Conservation (phyloP, 2,797 vertebrate species). For the Heterohyrax brucei region DNA sequence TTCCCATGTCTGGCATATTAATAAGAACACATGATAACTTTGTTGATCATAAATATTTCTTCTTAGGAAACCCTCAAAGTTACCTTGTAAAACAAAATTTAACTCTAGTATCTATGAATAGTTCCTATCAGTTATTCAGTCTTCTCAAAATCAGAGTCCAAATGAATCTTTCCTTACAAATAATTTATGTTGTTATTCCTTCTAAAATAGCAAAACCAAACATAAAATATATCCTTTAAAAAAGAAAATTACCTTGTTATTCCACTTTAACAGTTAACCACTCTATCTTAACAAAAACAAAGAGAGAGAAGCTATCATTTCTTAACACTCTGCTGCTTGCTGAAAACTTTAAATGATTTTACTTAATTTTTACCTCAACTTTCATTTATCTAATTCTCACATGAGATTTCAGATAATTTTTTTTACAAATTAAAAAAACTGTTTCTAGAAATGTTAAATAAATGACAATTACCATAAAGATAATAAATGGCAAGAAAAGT, state of each 20-base stretch:
- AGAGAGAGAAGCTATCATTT: neutral
- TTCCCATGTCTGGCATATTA: constrained; percentile 28
- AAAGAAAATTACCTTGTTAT: neutral
- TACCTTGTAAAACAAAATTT: constrained; percentile 66
- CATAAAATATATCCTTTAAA: constrained; percentile 28
- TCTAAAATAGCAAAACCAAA: constrained; percentile 57
- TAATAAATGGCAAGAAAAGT: neutral
- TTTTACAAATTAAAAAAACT: neutral
- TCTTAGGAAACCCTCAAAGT: constrained; percentile 51
- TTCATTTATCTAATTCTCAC: constrained; percentile 33
- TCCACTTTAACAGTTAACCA: neutral
- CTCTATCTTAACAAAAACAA: neutral
- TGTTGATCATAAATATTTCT: constrained; percentile 27
- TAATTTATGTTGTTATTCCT: constrained; percentile 55
- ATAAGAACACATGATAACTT: constrained; percentile 27
- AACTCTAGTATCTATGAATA: constrained; percentile 66
- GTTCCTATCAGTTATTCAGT: constrained; percentile 59
- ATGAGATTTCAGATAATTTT: neutral
- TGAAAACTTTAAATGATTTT: neutral
- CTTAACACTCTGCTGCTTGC: neutral
- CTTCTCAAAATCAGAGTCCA: constrained; percentile 47
- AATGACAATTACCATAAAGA: neutral
- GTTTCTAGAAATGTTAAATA: neutral
- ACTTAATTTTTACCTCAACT: neutral
- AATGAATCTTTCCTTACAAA: constrained; percentile 56